Base-by-base conservation (phyloP, 2,888 invertebrate genomes). In the Amaurobius ferox region DNA sequence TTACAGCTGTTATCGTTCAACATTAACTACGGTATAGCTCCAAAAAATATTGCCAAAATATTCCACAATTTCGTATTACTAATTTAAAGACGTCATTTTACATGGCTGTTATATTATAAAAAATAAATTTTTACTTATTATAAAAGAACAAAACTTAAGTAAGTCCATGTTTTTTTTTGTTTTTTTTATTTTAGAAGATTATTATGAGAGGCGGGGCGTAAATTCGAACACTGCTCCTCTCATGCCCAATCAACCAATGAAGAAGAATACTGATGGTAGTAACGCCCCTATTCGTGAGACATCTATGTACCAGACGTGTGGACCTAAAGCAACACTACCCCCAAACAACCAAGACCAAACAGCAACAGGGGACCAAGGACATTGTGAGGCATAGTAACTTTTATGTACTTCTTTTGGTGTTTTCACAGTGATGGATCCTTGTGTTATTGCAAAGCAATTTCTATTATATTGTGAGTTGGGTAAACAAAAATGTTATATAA, bases 351-450 rank as follows among this genome's bases (percentile, higher is more conserved):
- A 73, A 23, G 87, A 85, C n/a, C 77, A 71, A 19, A 74, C 70
- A 19, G 29, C 70, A 9, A 16, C 72, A 13, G 87, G 73, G 66
- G 87, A 87, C 29, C 87, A 80, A 80, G 81, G 81, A 81, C 87
- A 87, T 81, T 81, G 87, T 87, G 81, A 87, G 87, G 86, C 86
- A 86, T 86, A 86, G 86, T 86, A 86, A 73, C 73, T 74, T 66
- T 86, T 86, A 66, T 66, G 66, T 66, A 23, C 35, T 66, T 40
- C 35, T 39, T 26, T 40, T 26, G 26, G 39, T 40, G 13, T 16
- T 40, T 70, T 28, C 32, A 11, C 64, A 29, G 7, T n/a, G 11
- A 6, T 6, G 11, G 62, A 23, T 23, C 6, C 5, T 62, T 28
- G 9, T 64, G 29, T 6, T n/a, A n/a, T 11, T n/a, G n/a, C n/a